phyloP scores from a whole-genome alignment of 2,797 vertebrate species.

The Lepus townsendii region DNA sequence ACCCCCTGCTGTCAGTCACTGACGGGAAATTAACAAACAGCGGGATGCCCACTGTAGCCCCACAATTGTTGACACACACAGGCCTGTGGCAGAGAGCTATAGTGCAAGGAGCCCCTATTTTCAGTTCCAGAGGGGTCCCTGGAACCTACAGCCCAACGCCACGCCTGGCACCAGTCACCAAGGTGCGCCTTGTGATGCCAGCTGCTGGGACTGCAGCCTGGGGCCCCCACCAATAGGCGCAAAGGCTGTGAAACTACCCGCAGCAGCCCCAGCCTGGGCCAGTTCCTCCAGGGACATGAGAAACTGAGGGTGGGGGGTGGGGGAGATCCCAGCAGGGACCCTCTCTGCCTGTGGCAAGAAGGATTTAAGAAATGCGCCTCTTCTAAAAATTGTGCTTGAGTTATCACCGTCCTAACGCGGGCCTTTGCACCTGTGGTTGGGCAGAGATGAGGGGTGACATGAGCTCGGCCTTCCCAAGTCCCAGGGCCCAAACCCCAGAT shows the following conservation, averaged over 20 bases:
- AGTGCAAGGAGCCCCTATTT: neutral
- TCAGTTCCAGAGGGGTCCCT: neutral
- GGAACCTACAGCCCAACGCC: neutral
- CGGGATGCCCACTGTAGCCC: neutral
- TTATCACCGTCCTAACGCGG: neutral
- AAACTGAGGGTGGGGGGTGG: neutral
- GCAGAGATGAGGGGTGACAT: too few species aligned
- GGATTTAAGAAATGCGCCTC: neutral
- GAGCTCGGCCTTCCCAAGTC: neutral
- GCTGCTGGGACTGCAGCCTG: neutral
- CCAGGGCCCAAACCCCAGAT: neutral
- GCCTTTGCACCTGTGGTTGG: neutral
- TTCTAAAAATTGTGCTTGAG: neutral
- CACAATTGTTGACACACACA: neutral
- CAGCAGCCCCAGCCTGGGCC: neutral
- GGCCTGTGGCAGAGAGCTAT: neutral
- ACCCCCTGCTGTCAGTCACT: neutral
- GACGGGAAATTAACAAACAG: slow-evolving; percentile 59
- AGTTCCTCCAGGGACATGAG: neutral
- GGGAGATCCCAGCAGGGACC: neutral
- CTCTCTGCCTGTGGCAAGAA: neutral
- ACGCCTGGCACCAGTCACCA: neutral
- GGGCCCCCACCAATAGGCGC: too few species aligned
- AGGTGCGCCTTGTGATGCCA: neutral
- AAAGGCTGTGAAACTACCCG: neutral